Evolutionary conservation across 2,113 vertebrate genomes (phyloP), one percentile per base, ranked within the genome.

Genomic region (Arvicanthis niloticus): DNA sequence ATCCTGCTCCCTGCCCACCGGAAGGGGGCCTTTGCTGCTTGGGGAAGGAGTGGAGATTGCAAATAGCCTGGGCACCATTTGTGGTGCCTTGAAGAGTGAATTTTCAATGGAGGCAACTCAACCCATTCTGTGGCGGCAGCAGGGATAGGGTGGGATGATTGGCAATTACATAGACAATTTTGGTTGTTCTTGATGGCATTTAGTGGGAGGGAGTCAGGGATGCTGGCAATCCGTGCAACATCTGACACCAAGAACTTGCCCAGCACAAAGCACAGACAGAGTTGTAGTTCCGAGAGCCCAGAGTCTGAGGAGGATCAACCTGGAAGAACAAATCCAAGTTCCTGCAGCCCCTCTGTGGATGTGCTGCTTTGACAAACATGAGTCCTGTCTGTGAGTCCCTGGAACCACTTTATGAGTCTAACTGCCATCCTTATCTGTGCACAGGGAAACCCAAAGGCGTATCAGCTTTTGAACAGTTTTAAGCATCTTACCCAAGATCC

Each of bases 241-340:
- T 19, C 11, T 56, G 13, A 31, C 45, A 19, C 37, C 11, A 3
- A 86, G 48, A 51, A 15, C 0, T 37, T 3, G 0, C 4, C 45
- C 70, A 10, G 42, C 85, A 34, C 70, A 6, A 34, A 62, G 58
- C 13, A 17, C 19, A 34, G 8, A 4, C 21, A 0, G 29, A 0
- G 37, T 53, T 17, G 67, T 65, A 17, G 37, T 29, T 1, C 9
- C 37, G 40, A 53, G 31, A 37, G 6, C 26, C 19, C 34, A 37
- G 0, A 5, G 37, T 62, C 3, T n/a, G 15, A 22, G 0, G 0
- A 11, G 37, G 58, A 76, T 58, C 45, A 17, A 31, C 62, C 51
- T 7, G 53, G 5, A 45, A 67, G 13, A 15, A 3, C 19, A 51
- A 31, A 70, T 26, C 9, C 37, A 70, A 56, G 56, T 24, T 29